Evolutionary conservation across 23 tunicate genomes (phyloP).

Genomic region (Phallusia fumigata): DNA sequence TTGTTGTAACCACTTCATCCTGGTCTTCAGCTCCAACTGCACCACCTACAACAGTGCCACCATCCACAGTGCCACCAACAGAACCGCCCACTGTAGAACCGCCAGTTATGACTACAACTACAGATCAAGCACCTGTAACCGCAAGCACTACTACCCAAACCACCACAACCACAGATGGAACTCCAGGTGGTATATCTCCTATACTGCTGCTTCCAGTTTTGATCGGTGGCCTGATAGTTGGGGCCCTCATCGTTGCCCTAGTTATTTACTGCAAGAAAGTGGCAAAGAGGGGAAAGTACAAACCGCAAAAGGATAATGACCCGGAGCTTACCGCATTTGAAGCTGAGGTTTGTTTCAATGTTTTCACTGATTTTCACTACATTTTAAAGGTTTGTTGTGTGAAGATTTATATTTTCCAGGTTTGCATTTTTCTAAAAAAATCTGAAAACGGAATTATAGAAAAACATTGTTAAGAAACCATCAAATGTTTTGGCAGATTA

Average conservation of each 20-base stretch:
- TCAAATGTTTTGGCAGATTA: too few species aligned
- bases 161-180: neutral
- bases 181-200: neutral
- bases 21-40: neutral
- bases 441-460: too few species aligned
- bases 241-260: neutral
- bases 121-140: neutral
- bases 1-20: too few species aligned
- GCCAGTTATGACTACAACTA: neutral
- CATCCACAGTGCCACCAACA: neutral
- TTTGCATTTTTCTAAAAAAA: too few species aligned
- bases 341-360: neutral
- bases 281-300: neutral
- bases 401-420: too few species aligned
- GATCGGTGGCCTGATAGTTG: neutral
- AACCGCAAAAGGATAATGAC: neutral
- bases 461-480: too few species aligned
- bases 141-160: neutral
- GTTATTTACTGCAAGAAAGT: neutral
- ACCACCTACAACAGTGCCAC: neutral
- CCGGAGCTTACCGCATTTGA: neutral
- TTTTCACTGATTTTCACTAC: too few species aligned
- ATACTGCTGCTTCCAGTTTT: neutral
- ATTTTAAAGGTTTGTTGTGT: too few species aligned
- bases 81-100: neutral